Evolutionary conservation across 2,113 vertebrate species (phyloP), one percentile per base, ranked within the genome.

Genomic region (Corythornis madagascariensis): DNA sequence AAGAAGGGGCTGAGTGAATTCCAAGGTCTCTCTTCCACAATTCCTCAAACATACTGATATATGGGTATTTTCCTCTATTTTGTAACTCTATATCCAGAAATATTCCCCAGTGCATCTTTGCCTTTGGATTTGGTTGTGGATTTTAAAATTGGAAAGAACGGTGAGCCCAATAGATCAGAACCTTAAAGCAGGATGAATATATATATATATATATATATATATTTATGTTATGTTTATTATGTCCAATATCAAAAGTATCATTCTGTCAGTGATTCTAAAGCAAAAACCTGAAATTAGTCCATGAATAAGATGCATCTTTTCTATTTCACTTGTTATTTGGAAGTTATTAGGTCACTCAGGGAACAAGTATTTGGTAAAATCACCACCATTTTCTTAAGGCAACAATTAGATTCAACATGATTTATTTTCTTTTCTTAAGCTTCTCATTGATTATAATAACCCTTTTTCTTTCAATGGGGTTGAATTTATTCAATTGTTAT

Each of bases 151-250:
- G 12, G 11, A 26, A 80, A 55, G 29, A 45, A 43, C 2, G 0
- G 29, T 0, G 1, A 52, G 28, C 17, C n/a, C 1, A 3, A 3
- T 4, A 33, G 73, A 11, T 38, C 56, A 29, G 56, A 29, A 9
- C 33, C 29, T 31, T 48, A 22, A 9, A 42, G 24, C 21, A 47
- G n/a, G 56, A 5, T 1, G 2, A 33, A 50, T 6, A 7, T 6
- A 19, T 28, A 5, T 20, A 52, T 35, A 35, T 35, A 35, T 35
- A 15, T 42, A 6, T 16, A n/a, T 33, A 56, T 56, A 50, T 59
- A 66, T 88, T 78, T 59, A 9, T 52, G 4, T 21, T 65, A 26
- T 28, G 12, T 9, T 53, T 1, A 38, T 87, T 81, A 45, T 12
- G 7, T 88, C 16, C 16, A 55, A n/a, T 47, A 59, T 48, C 10